Evolutionary conservation across 64 coral and sea anemone species (phyloP).

Genomic region (Montipora efflorescens): DNA sequence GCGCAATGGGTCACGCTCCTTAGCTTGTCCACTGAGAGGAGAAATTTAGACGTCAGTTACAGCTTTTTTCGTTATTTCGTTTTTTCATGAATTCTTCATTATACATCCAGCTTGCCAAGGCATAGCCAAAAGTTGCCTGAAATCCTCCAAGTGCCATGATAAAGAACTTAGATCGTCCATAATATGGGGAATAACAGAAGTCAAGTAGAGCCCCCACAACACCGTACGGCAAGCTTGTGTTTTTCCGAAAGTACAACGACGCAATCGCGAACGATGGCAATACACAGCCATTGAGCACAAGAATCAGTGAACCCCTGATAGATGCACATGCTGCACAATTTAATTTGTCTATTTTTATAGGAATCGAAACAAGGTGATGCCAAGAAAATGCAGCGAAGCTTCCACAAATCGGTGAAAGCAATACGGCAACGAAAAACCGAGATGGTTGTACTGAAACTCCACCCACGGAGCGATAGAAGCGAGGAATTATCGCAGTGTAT

Average conservation of each 20-base stretch:
- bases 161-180: slow-evolving; percentile 29
- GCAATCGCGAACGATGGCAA: slow-evolving; percentile 66
- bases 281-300: slow-evolving; percentile 68
- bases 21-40: no score
- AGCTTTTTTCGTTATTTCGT: not conserved
- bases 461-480: not conserved
- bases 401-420: slow-evolving; percentile 67
- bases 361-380: slow-evolving; percentile 67
- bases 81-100: slow-evolving; percentile 27
- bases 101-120: slow-evolving; percentile 66
- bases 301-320: slow-evolving; percentile 64
- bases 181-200: slow-evolving; percentile 75
- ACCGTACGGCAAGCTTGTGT: not conserved
- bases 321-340: slow-evolving; percentile 75
- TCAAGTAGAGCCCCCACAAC: slow-evolving; percentile 43
- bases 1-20: no score
- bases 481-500: slow-evolving; percentile 14
- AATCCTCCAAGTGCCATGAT: slow-evolving; percentile 58
- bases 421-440: slow-evolving; percentile 37
- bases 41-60: no score
- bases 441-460: not conserved
- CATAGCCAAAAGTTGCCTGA: slow-evolving; percentile 77
- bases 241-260: slow-evolving; percentile 52
- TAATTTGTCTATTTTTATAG: slow-evolving; percentile 44
- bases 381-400: slow-evolving; percentile 52